Evolutionary conservation across 2,888 invertebrate genomes (phyloP).

Genomic region (Julus scandinavius): DNA sequence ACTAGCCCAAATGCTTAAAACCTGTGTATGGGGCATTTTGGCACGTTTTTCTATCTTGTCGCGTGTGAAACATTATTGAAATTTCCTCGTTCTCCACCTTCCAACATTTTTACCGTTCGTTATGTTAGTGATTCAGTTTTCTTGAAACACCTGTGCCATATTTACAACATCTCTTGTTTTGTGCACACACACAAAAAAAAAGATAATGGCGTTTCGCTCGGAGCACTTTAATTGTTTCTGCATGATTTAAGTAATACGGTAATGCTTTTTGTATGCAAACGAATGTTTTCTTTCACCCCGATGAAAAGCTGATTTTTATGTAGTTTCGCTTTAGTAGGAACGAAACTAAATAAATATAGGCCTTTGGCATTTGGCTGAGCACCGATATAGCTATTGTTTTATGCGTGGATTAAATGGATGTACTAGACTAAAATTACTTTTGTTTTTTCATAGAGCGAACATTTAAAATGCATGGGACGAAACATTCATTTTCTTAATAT

Average conservation of each 20-base stretch:
- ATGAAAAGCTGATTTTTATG: conserved; percentile 33
- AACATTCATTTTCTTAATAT: not conserved
- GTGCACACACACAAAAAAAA: not conserved
- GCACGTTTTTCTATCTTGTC: not conserved
- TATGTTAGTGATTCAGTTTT: not conserved
- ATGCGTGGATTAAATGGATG: not conserved
- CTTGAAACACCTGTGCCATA: not conserved
- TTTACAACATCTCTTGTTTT: not conserved
- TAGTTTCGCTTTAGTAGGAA: conserved; percentile 24
- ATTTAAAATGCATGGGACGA: not conserved
- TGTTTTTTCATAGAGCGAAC: not conserved
- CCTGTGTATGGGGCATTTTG: too few relatives aligned
- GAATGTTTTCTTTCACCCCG: conserved; percentile 33
- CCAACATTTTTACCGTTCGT: not conserved
- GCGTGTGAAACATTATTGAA: not conserved
- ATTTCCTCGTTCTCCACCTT: not conserved
- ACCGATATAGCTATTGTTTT: conserved; percentile 8
- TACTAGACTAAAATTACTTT: not conserved
- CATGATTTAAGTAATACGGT: conserved; percentile 33
- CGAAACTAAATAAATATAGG: conserved; percentile 24
- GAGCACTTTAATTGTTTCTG: conserved; percentile 33
- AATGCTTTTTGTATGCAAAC: conserved; percentile 8
- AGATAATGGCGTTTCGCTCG: conserved; percentile 22
- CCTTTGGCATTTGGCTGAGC: conserved; percentile 26
- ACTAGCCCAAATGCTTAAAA: too few relatives aligned